Percentiles rank a stretch among this genome's conserved stretches.
These are phyloP conservation scores for Junco hyemalis DNA, from an alignment of 2,113 vertebrate species.

Conservation along the genomic window DNA sequence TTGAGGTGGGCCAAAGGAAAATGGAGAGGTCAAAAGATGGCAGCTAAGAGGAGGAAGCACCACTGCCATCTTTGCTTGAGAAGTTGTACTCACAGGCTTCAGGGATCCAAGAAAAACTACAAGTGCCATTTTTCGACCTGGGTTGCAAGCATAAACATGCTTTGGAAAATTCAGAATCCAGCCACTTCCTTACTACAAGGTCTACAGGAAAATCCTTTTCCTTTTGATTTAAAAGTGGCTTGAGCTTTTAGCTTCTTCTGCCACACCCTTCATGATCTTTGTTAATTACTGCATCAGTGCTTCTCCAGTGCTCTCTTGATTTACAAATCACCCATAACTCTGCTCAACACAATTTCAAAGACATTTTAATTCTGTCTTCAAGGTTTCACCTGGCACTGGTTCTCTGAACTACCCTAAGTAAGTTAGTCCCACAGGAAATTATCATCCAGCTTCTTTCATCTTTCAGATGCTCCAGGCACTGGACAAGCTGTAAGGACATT, in stretches of 20 bases:
- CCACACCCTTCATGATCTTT: background rate
- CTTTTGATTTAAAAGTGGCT: background rate
- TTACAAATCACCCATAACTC: background rate
- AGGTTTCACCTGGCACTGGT: background rate
- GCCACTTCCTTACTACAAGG: background rate
- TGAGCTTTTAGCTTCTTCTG: background rate
- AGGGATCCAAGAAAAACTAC: background rate
- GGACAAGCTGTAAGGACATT: background rate
- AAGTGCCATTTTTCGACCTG: background rate
- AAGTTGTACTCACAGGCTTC: background rate
- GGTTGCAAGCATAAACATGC: background rate
- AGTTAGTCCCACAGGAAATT: background rate
- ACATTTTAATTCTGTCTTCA: background rate
- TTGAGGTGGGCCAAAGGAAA: background rate
- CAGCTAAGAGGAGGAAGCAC: background rate
- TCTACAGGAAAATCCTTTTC: background rate
- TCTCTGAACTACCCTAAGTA: background rate
- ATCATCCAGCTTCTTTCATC: background rate
- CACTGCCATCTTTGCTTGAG: background rate
- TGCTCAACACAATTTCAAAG: background rate
- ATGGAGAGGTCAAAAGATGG: background rate
- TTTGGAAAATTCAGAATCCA: background rate
- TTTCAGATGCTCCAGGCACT: background rate
- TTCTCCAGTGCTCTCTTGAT: background rate
- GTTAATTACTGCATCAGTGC: background rate